Percentiles rank a stretch among this genome's conserved stretches.
Conservation (phyloP, 2,888 invertebrate species). For the Eustalomyia histrio region DNA sequence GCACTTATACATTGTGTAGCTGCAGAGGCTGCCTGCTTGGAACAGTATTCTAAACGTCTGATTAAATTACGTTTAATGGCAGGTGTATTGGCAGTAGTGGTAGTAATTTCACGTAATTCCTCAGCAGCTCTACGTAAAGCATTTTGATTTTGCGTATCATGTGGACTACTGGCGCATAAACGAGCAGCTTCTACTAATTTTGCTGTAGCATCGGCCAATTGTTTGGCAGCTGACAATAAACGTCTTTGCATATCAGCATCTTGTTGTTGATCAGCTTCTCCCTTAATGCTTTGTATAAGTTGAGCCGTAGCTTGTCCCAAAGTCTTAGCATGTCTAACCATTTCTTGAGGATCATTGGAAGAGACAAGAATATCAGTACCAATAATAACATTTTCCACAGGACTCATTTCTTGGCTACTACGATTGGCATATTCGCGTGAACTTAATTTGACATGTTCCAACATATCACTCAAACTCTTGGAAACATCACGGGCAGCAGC, state of each 20-base stretch:
- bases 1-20: constrained; percentile 95
- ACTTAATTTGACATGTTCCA: constrained; percentile 92
- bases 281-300: constrained; percentile 95
- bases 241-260: constrained; percentile 94
- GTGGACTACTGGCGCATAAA: constrained; percentile 91
- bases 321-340: constrained; percentile 95
- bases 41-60: constrained; percentile 85
- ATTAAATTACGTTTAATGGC: constrained; percentile 87
- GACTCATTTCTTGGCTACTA: constrained; percentile 86
- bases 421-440: constrained; percentile 84
- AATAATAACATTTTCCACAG: constrained; percentile 93
- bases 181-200: constrained; percentile 98
- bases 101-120: constrained; percentile 93
- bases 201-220: constrained; percentile 96
- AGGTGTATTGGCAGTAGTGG: constrained; percentile 89
- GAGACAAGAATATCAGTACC: constrained; percentile 94
- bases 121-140: constrained; percentile 94
- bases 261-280: constrained; percentile 93
- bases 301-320: constrained; percentile 96
- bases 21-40: constrained; percentile 91
- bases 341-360: constrained; percentile 93
- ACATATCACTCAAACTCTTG: constrained; percentile 91
- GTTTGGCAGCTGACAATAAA: constrained; percentile 95
- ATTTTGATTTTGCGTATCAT: constrained; percentile 91
- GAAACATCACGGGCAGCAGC: constrained; percentile 93